phyloP scores from a whole-genome alignment of 2,113 vertebrate species.

The Malurus alboscapulatus region DNA sequence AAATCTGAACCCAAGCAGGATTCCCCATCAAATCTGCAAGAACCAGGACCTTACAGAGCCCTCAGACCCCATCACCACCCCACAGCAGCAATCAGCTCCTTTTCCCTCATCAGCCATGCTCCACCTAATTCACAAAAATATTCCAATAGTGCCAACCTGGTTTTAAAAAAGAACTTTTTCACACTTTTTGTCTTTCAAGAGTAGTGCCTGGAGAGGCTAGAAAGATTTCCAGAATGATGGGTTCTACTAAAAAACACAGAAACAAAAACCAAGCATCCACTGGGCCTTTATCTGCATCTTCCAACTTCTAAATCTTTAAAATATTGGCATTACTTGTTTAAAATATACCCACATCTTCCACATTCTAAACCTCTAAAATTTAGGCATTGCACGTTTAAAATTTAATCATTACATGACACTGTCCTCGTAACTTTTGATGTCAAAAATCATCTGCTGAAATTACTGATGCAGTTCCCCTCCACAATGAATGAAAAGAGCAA shows the following conservation, averaged over 20 bases:
- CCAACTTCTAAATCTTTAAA: not conserved
- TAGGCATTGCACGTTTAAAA: not conserved
- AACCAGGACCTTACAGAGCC: not conserved
- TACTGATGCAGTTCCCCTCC: accelerated
- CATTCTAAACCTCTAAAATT: not conserved
- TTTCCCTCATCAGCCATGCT: not conserved
- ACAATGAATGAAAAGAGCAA: not conserved
- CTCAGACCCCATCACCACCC: not conserved
- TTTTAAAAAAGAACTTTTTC: not conserved
- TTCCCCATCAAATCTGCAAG: not conserved
- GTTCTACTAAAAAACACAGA: not conserved
- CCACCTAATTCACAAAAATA: not conserved
- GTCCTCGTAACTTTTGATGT: not conserved
- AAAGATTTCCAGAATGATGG: not conserved
- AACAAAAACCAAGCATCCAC: not conserved
- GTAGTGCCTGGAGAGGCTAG: not conserved
- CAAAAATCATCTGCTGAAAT: not conserved
- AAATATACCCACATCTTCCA: not conserved
- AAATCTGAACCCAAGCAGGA: not conserved
- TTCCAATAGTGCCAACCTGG: not conserved
- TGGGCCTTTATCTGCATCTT: not conserved
- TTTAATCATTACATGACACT: not conserved
- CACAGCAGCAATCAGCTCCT: not conserved
- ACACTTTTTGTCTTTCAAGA: not conserved
- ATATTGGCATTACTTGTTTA: not conserved